A percentile compares a stretch with the other conserved stretches of the same genome.
Conservation (phyloP, 2,888 invertebrate genomes). For the Branchellion lobata region DNA sequence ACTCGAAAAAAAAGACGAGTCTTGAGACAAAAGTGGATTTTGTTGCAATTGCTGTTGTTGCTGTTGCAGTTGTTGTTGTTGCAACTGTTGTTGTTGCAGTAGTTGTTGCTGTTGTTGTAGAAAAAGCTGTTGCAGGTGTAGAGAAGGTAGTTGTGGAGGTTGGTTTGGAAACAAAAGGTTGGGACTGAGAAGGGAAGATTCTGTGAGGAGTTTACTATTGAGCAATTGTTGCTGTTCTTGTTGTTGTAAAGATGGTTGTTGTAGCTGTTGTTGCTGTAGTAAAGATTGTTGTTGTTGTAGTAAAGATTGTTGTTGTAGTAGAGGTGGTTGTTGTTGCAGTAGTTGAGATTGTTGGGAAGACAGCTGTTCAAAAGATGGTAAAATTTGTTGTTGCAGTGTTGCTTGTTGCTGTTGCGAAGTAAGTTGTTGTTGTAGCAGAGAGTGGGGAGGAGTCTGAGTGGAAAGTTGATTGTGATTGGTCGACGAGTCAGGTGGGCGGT, state of each 20-base stretch:
- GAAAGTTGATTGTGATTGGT: not conserved
- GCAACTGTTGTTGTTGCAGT: slow-evolving; percentile 17
- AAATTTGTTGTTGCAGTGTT: not conserved
- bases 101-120: not conserved
- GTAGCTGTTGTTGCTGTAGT: not conserved
- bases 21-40: no score
- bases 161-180: not conserved
- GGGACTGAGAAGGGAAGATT: no score
- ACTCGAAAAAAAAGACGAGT: no score
- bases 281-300: not conserved
- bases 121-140: not conserved
- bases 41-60: slow-evolving; percentile 17
- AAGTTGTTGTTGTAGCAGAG: no score
- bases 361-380: not conserved
- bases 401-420: not conserved
- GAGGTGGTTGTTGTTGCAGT: not conserved
- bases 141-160: not conserved
- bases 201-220: not conserved
- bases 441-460: not conserved
- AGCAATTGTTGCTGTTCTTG: not conserved
- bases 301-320: not conserved
- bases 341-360: not conserved
- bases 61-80: slow-evolving; percentile 3
- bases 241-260: not conserved
- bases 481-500: not conserved